phyloP scores from a whole-genome alignment of 2,113 vertebrate genomes.

The Xenopus tropicalis region DNA sequence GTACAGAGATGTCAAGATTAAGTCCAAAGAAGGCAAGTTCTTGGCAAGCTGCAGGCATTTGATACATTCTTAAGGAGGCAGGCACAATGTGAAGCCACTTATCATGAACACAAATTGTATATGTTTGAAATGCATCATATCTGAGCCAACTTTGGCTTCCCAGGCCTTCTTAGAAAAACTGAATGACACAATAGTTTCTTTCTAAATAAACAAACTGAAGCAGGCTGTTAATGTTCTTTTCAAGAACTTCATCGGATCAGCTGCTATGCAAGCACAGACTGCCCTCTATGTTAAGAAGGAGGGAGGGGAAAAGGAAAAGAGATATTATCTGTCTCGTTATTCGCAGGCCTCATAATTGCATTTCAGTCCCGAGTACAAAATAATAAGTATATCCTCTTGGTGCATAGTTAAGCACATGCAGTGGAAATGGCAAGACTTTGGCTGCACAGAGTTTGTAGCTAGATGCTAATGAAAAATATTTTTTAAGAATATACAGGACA shows the following conservation, averaged over 20 bases:
- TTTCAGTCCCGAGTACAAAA: conserved; percentile 74
- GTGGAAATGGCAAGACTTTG: conserved; percentile 73
- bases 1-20: conserved; percentile 60
- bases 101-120: conserved; percentile 64
- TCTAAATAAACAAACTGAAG: conserved; percentile 84
- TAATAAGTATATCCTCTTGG: conserved; percentile 58
- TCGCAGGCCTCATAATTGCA: conserved; percentile 72
- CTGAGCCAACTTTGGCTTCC: conserved; percentile 65
- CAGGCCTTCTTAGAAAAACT: conserved; percentile 73
- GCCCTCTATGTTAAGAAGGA: conserved; percentile 64
- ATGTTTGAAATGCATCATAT: conserved; percentile 72
- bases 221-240: conserved; percentile 68
- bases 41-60: conserved; percentile 58
- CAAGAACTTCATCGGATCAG: conserved; percentile 60
- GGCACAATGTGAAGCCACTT: conserved; percentile 70
- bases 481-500: conserved; percentile 17
- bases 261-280: conserved; percentile 67
- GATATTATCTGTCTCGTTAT: conserved; percentile 69
- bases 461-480: conserved; percentile 67
- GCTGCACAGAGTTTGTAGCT: conserved; percentile 72
- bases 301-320: conserved; percentile 48
- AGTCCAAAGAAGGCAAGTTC: conserved; percentile 58
- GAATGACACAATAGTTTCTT: conserved; percentile 81
- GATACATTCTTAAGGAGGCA: conserved; percentile 55
- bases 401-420: conserved; percentile 63